Conservation (phyloP, 2,888 invertebrate species). For the Coecobrya sp. region DNA sequence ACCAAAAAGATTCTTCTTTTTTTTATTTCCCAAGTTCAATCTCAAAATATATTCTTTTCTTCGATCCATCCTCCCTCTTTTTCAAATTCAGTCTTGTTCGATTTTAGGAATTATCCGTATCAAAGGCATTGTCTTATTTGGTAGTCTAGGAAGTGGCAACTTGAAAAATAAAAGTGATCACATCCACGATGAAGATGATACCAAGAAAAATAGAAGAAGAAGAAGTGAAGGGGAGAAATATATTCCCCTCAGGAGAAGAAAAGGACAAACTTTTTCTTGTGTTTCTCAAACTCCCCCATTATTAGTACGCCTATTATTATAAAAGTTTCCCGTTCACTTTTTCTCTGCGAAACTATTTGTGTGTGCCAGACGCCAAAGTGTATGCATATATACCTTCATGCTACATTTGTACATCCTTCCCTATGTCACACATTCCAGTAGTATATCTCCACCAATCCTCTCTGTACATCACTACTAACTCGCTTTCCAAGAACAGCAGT, state of each 20-base stretch:
- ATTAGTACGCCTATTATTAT: constrained; percentile 71
- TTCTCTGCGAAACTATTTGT: neutral
- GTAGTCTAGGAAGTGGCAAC: neutral
- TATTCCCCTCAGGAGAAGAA: constrained; percentile 58
- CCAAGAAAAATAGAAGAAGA: constrained; percentile 18
- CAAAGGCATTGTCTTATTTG: neutral
- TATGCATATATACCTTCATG: neutral
- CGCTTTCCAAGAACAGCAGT: neutral
- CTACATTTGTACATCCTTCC: constrained; percentile 43
- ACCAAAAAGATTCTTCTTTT: constrained; percentile 36
- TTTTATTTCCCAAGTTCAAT: constrained; percentile 36
- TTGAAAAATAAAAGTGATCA: constrained; percentile 64
- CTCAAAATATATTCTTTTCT: neutral
- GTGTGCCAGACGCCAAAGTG: neutral
- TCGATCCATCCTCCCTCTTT: neutral
- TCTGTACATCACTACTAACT: neutral
- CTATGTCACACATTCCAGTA: constrained; percentile 55
- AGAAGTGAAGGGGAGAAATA: constrained; percentile 35
- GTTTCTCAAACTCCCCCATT: constrained; percentile 74
- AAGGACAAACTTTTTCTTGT: constrained; percentile 74
- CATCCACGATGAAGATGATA: constrained; percentile 31
- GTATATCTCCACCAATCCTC: neutral
- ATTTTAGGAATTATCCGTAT: constrained; percentile 59
- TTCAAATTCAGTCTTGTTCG: constrained; percentile 41
- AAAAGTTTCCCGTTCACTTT: constrained; percentile 62